Evolutionary conservation across 2,113 vertebrate genomes (phyloP), one percentile per base, ranked within the genome.

Genomic region (Otus sunia): DNA sequence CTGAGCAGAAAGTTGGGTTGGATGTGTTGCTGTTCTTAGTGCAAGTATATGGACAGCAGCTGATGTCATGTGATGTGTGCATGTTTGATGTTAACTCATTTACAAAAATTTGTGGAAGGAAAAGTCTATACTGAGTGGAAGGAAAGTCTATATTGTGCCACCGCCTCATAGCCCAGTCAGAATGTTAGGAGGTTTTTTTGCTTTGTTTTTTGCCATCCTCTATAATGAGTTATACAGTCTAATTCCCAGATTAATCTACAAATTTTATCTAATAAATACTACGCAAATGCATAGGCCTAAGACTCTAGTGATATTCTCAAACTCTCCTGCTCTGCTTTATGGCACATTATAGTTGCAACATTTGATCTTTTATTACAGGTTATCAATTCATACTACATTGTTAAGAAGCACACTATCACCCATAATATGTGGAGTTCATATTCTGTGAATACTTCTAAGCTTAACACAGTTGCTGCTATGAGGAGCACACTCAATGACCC

Each of bases 101-200:
- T 9, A 49, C 2, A 12, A 72, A 71, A 88, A 66, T 11, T 27
- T 27, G 43, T 45, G 43, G 43, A 18, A 45, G 43, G 43, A 45
- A 45, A 45, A 45, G 43, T 45, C 43, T 45, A 45, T 45, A 45
- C 14, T 45, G 45, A 78, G 68, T 29, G 19, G 37, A 81, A 90
- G 29, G 43, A 32, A 90, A 85, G 17, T 64, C 32, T 25, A 1
- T 19, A 41, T 11, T 1, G 1, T 29, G 34, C 16, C 39, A 43
- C 69, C 0, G 0, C 47, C 62, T 71, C 29, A 22, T 1, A 88
- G 15, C 14, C 52, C 1, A 0, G 32, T 34, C 39, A 69, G 43
- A 45, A 85, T 7, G 4, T 6, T 21, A 74, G 12, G 39, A 72
- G 27, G 19, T 16, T 79, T 20, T 63, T 82, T 49, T 72, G 19